Percentiles rank a stretch among this genome's conserved stretches.
Evolutionary conservation across 92 coral and sea anemone species (phyloP).

Genomic region (Paragorgia papillata): DNA sequence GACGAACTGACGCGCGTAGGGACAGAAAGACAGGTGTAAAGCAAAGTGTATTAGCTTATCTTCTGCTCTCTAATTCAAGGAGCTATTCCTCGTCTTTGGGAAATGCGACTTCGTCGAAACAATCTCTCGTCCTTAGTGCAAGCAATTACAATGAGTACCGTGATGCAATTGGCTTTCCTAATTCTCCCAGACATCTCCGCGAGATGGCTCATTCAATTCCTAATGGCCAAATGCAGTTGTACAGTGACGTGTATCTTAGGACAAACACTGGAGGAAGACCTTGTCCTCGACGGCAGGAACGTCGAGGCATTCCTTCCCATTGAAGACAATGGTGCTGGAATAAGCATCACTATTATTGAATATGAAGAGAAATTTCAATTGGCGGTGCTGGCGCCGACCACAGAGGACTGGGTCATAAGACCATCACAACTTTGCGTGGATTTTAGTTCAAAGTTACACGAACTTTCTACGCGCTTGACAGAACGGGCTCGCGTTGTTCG

Average conservation of each 20-base stretch:
- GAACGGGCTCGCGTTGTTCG: constrained; percentile 46
- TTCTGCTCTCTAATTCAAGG: neutral
- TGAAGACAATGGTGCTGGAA: constrained; percentile 26
- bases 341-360: constrained; percentile 31
- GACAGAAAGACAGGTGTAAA: neutral
- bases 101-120: constrained; percentile 34
- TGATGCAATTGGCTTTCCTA: constrained; percentile 37
- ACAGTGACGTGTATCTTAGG: constrained; percentile 20
- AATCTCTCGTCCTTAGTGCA: constrained; percentile 22
- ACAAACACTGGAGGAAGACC: neutral
- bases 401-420: constrained; percentile 25
- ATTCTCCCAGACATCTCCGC: constrained; percentile 33
- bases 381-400: constrained; percentile 31
- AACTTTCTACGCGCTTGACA: constrained; percentile 27
- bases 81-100: constrained; percentile 38
- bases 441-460: constrained; percentile 12
- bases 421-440: constrained; percentile 34
- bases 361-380: constrained; percentile 23
- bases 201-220: constrained; percentile 10
- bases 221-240: constrained; percentile 12
- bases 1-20: too few relatives aligned
- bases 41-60: too few relatives aligned
- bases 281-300: constrained; percentile 30
- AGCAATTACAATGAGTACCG: constrained; percentile 30
- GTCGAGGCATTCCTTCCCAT: constrained; percentile 32